Conservation (phyloP, 2,797 vertebrate species). For the Pagetopsis macropterus region DNA sequence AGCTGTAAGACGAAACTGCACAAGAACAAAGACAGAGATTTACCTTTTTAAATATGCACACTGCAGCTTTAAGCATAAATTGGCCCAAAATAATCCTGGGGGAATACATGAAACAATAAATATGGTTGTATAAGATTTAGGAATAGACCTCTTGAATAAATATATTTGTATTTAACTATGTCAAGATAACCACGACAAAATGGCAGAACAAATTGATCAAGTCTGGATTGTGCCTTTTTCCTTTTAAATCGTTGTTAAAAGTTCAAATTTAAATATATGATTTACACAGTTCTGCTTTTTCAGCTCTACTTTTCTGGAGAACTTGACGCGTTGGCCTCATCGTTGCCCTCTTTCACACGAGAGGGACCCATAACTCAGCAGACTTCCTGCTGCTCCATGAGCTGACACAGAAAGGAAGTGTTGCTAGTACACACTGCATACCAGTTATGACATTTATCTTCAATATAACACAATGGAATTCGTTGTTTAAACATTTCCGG, state of each 20-base stretch:
- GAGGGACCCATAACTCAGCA: slow-evolving; percentile 38
- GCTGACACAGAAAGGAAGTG: slow-evolving; percentile 55
- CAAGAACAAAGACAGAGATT: too few relatives aligned
- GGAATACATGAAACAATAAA: too few relatives aligned
- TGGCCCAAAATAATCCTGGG: too few relatives aligned
- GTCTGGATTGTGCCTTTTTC: not conserved
- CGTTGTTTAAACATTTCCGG: slow-evolving; percentile 64
- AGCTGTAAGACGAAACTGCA: too few relatives aligned
- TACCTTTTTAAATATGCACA: too few relatives aligned
- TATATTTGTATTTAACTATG: slow-evolving; percentile 3
- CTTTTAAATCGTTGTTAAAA: slow-evolving; percentile 6
- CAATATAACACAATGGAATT: slow-evolving; percentile 65
- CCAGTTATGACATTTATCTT: slow-evolving; percentile 61
- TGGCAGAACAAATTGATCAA: not conserved
- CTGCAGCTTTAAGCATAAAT: too few relatives aligned
- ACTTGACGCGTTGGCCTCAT: not conserved
- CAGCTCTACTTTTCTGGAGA: slow-evolving; percentile 9
- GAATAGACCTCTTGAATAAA: not conserved
- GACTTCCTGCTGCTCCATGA: slow-evolving; percentile 54
- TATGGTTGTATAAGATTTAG: slow-evolving; percentile 5
- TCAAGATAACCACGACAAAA: slow-evolving; percentile 11
- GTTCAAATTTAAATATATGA: slow-evolving; percentile 2
- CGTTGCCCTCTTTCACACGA: slow-evolving; percentile 18
- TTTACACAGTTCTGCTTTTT: not conserved
- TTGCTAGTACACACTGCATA: slow-evolving; percentile 45